Conservation (phyloP, 92 coral and sea anemone species). For the Anthopleura xanthogrammica region DNA sequence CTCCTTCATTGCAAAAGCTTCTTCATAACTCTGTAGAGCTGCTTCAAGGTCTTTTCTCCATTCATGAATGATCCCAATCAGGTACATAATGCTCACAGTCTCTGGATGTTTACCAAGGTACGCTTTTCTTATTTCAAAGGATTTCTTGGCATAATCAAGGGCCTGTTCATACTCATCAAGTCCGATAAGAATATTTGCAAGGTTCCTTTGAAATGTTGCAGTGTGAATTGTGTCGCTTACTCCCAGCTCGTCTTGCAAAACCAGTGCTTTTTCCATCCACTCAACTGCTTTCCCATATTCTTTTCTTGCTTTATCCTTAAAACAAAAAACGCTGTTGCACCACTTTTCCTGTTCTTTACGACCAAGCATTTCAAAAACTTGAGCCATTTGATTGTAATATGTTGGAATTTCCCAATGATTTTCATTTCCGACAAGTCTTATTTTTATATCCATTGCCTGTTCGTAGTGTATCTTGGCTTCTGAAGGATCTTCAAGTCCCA, state of each 20-base stretch:
- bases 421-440: constrained; percentile 39
- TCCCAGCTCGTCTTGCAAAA: constrained; percentile 40
- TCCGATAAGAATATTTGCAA: constrained; percentile 53
- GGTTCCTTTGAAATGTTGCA: constrained; percentile 54
- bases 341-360: constrained; percentile 2
- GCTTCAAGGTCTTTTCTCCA: constrained; percentile 16
- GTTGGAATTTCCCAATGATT: constrained; percentile 60
- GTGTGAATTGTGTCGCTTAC: constrained; percentile 45
- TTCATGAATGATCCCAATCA: constrained; percentile 52
- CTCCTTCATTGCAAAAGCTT: constrained; percentile 68
- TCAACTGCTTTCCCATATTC: constrained; percentile 45
- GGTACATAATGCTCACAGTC: constrained; percentile 59
- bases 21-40: constrained; percentile 43
- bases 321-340: background rate
- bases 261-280: constrained; percentile 47
- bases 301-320: constrained; percentile 6
- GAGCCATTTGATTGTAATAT: constrained; percentile 61
- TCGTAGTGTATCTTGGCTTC: constrained; percentile 35
- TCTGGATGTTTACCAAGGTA: constrained; percentile 57
- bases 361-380: constrained; percentile 35
- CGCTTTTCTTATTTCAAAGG: constrained; percentile 37
- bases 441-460: constrained; percentile 34
- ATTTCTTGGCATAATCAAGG: constrained; percentile 42
- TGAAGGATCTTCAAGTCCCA: constrained; percentile 14
- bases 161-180: constrained; percentile 45